Base-by-base conservation (phyloP, 2,797 vertebrate genomes). In the Syndactyla subalaris region DNA sequence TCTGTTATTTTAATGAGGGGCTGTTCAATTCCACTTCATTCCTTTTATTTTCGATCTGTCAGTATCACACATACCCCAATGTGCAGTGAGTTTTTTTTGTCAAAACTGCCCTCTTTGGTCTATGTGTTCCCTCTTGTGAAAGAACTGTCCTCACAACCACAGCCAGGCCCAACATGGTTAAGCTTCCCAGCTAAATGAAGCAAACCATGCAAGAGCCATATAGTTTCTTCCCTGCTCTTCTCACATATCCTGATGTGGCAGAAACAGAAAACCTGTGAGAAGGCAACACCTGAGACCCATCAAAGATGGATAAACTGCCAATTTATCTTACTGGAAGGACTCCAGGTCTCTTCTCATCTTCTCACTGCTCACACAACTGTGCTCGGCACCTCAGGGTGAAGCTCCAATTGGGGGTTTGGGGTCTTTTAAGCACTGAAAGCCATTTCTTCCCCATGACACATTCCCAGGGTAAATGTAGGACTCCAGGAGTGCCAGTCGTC, bases 401-500 rank as follows among this genome's bases (percentile, higher is more conserved):
- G 39, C 32, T 61, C 30, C 45, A 71, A 30, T 5, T 9, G 4
- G 45, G 8, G 8, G 7, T 26, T 4, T 80, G 20, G 10, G 8
- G 16, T 43, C 12, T 52, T 81, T 83, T 30, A 57, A 65, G 24
- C 29, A 17, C 23, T 19, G 32, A 45, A 72, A 22, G 27, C 10
- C 24, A 32, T 62, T 81, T 93, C 30, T 72, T 84, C 24, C 14
- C 24, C 34, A 24, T 12, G 12, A 57, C 21, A 7, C 23, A 14
- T 52, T 77, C 54, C 30, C 12, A 41, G 30, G 32, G 26, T 17
- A 77, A 92, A 38, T 12, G 32, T 10, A 63, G 36, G 55, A 49
- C 54, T 49, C 32, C 19, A 45, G 14, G 14, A 82, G 6, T 1
- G 7, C 11, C 1, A 2, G 12, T 3, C 14, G 6, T 14, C n/a